These are phyloP conservation scores for Cavia aperea DNA, from an alignment of 2,113 vertebrate genomes.

Conservation along the genomic window DNA sequence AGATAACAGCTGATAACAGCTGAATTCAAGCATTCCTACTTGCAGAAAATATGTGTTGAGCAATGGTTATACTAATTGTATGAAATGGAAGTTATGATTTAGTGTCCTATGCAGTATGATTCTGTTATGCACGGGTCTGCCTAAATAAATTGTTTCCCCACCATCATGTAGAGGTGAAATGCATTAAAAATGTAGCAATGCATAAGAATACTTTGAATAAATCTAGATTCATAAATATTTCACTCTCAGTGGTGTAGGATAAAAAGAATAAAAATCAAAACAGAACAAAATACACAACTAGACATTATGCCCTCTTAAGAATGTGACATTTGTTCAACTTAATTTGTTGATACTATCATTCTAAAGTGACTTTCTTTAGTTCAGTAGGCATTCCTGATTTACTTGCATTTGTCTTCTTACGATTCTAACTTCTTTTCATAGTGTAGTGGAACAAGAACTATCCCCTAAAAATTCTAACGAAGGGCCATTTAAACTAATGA, in stretches of 20 bases:
- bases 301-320: neutral
- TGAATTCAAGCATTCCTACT: neutral
- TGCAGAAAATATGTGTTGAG: neutral
- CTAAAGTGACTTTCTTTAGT: neutral
- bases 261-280: neutral
- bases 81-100: neutral
- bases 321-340: conserved; percentile 6
- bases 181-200: neutral
- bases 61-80: neutral
- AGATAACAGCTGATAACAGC: neutral
- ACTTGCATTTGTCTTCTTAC: neutral
- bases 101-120: neutral
- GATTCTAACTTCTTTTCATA: neutral
- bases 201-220: neutral
- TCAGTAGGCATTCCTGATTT: neutral
- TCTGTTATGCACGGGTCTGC: neutral
- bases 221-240: neutral
- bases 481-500: neutral
- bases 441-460: neutral
- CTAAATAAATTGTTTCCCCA: neutral
- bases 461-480: neutral
- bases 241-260: neutral
- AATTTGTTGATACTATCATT: neutral
- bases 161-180: neutral
- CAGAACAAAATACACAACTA: neutral